Evolutionary conservation across 2,888 invertebrate genomes (phyloP).

Genomic region (Eucera pruinosa): DNA sequence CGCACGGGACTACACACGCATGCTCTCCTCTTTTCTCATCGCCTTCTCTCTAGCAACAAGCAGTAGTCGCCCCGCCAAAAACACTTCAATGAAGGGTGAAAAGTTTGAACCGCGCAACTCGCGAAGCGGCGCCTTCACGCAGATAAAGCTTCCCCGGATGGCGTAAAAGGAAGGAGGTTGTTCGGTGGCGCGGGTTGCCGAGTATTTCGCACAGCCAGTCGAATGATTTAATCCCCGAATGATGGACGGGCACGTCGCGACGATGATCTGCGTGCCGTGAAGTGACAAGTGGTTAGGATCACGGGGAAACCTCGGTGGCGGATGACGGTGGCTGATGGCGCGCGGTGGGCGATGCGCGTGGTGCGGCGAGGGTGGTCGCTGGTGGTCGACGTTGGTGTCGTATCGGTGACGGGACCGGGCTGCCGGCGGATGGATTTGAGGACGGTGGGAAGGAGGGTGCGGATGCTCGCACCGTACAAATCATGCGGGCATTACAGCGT

Average conservation of each 20-base stretch:
- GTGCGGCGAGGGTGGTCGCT: conserved; percentile 38
- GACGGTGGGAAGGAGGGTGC: conserved; percentile 42
- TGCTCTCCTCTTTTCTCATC: no score
- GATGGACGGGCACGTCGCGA: conserved; percentile 83
- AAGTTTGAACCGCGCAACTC: conserved; percentile 7
- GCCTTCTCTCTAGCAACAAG: no score
- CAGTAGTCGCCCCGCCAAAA: no score
- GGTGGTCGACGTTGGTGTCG: conserved; percentile 64
- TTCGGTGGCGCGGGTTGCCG: conserved; percentile 30
- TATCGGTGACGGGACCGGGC: conserved; percentile 56
- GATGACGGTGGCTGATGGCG: conserved; percentile 63
- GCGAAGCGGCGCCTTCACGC: no score
- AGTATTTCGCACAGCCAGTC: conserved; percentile 72
- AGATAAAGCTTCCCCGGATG: no score
- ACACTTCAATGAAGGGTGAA: neutral
- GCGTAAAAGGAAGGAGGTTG: conserved; percentile 55
- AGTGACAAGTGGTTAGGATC: conserved; percentile 84
- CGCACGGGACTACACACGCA: no score
- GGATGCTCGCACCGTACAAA: conserved; percentile 79
- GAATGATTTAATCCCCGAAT: conserved; percentile 83
- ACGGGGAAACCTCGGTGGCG: conserved; percentile 77
- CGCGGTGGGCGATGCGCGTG: conserved; percentile 39
- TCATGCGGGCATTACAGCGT: conserved; percentile 84
- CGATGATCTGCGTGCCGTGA: conserved; percentile 83
- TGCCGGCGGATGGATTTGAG: conserved; percentile 69